Conservation (phyloP, 2,888 invertebrate species). For the Sarcophaga caerulescens region DNA sequence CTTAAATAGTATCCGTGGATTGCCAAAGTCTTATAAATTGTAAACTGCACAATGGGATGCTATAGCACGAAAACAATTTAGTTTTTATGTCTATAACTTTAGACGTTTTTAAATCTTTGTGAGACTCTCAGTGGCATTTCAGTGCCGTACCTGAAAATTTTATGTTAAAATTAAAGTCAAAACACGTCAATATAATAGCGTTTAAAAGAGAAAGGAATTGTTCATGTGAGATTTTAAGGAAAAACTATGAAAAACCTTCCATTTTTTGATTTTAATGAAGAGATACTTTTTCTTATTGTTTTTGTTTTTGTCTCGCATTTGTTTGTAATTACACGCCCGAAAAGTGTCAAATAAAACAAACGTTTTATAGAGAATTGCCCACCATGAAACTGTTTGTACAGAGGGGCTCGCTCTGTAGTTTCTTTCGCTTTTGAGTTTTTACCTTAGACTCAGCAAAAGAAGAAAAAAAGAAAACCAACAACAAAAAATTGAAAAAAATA, state of each 20-base stretch:
- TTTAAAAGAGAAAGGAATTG: slow-evolving; percentile 36
- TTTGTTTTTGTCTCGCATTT: slow-evolving; percentile 47
- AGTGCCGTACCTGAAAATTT: too few species aligned
- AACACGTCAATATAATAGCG: not conserved
- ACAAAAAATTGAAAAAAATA: too few species aligned
- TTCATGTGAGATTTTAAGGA: not conserved
- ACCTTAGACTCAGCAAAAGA: slow-evolving; percentile 25
- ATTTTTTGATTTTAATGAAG: not conserved
- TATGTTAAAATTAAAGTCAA: not conserved
- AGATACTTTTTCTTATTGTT: too few species aligned
- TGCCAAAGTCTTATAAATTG: too few species aligned
- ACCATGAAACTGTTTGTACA: slow-evolving; percentile 32
- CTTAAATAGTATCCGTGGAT: too few species aligned
- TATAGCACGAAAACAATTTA: too few species aligned
- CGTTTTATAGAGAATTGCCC: slow-evolving; percentile 50
- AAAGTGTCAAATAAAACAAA: slow-evolving; percentile 56
- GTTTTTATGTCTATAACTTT: too few species aligned
- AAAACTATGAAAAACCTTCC: not conserved
- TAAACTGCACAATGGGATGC: too few species aligned
- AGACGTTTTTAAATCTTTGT: too few species aligned
- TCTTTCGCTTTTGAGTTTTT: not conserved
- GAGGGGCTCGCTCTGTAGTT: slow-evolving; percentile 17
- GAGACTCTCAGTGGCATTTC: too few species aligned
- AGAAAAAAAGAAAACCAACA: too few species aligned
- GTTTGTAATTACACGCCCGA: slow-evolving; percentile 61